Percentiles rank a stretch among this genome's conserved stretches.
These are phyloP conservation scores for Acropternis orthonyx DNA, from an alignment of 2,797 vertebrate genomes.

Conservation along the genomic window DNA sequence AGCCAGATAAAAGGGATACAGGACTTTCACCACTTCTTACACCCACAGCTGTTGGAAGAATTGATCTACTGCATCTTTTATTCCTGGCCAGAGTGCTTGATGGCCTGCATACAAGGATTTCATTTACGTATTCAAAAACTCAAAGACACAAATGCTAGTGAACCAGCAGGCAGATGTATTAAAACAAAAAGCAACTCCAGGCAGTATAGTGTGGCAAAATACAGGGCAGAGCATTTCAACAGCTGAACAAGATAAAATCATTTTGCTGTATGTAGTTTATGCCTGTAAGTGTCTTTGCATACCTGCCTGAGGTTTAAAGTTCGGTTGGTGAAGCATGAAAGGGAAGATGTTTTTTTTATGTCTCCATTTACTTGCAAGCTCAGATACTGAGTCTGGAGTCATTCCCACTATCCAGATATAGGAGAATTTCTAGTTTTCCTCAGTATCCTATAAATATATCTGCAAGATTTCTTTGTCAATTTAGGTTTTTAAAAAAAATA, in stretches of 20 bases:
- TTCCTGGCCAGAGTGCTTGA: background rate
- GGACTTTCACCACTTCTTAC: background rate
- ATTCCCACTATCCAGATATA: background rate
- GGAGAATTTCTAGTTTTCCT: background rate
- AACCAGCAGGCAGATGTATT: background rate
- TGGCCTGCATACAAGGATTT: background rate
- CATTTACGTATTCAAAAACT: background rate
- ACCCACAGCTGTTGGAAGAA: background rate
- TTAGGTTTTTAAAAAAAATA: too few relatives aligned
- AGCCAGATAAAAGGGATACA: background rate
- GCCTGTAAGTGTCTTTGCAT: background rate
- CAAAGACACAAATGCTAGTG: background rate
- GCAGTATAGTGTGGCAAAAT: background rate
- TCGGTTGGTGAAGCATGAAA: background rate
- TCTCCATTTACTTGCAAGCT: background rate
- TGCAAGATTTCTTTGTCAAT: background rate
- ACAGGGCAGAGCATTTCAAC: background rate
- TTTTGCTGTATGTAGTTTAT: background rate
- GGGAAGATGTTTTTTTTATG: background rate
- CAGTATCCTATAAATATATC: background rate
- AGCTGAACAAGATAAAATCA: background rate
- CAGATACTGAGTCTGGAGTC: background rate
- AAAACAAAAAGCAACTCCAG: background rate
- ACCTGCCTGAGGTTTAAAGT: background rate
- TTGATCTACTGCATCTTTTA: background rate